These are phyloP conservation scores for Lochmaea capreae DNA, from an alignment of 2,888 invertebrate genomes.

Conservation along the genomic window DNA sequence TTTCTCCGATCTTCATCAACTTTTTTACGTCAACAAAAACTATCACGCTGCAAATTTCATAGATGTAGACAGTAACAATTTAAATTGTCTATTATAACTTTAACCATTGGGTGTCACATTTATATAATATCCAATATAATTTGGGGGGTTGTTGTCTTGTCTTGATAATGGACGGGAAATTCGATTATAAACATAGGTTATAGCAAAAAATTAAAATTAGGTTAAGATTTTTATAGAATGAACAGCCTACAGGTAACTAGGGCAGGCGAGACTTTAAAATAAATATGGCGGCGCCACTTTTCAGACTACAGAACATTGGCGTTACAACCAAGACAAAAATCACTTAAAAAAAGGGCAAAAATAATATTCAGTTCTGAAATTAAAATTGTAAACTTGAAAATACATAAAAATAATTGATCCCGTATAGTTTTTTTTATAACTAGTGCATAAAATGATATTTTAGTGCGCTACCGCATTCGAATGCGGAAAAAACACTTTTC, in stretches of 20 bases:
- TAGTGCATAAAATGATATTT: no score
- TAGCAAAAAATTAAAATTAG: constrained; percentile 11
- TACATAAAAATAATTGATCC: no score
- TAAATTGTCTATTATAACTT: neutral
- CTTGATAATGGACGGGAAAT: constrained; percentile 4
- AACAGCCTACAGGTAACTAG: neutral
- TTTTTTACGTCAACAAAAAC: neutral
- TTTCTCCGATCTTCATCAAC: neutral
- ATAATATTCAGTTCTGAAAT: no score
- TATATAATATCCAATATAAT: neutral
- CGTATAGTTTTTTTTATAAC: no score
- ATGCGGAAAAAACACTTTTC: no score
- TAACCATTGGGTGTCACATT: neutral
- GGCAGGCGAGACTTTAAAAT: neutral
- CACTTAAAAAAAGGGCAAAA: neutral
- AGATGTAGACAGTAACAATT: neutral
- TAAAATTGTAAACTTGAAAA: no score
- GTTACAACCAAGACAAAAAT: neutral
- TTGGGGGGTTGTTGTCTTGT: neutral
- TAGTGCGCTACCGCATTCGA: no score
- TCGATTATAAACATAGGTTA: constrained; percentile 8
- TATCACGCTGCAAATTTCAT: neutral
- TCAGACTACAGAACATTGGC: neutral
- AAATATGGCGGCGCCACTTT: constrained; percentile 1
- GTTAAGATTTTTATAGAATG: constrained; percentile 4